These are phyloP conservation scores for Notospermus geniculatus DNA, from an alignment of 1,140 invertebrate species.

Conservation along the genomic window DNA sequence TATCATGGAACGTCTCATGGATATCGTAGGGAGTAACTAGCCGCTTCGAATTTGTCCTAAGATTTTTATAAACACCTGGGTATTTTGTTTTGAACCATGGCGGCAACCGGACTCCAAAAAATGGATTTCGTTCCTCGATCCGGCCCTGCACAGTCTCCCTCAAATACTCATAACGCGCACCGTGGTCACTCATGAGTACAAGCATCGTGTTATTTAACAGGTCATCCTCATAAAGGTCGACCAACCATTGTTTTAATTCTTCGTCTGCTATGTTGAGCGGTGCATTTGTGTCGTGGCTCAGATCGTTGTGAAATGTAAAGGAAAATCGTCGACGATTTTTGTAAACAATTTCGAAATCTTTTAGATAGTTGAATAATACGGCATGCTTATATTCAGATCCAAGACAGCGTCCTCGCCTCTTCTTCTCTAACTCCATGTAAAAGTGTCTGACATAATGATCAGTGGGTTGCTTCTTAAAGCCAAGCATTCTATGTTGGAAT, in stretches of 20 bases:
- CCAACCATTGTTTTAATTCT: slow-evolving; percentile 68
- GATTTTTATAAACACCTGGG: not conserved
- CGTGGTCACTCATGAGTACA: slow-evolving; percentile 85
- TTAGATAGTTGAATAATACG: slow-evolving; percentile 67
- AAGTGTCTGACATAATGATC: slow-evolving; percentile 88
- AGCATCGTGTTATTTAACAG: slow-evolving; percentile 76
- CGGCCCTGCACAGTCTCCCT: not conserved
- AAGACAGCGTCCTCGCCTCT: slow-evolving; percentile 63
- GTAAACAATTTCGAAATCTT: slow-evolving; percentile 64
- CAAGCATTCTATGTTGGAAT: slow-evolving; percentile 87
- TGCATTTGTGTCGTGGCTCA: slow-evolving; percentile 78
- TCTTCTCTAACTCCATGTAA: slow-evolving; percentile 64
- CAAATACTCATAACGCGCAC: slow-evolving; percentile 41
- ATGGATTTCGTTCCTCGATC: slow-evolving; percentile 60
- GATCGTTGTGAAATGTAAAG: slow-evolving; percentile 82
- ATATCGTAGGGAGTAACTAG: slow-evolving; percentile 82
- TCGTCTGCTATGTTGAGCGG: slow-evolving; percentile 74
- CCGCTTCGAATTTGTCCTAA: slow-evolving; percentile 48
- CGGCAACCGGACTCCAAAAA: not conserved
- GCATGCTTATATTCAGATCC: slow-evolving; percentile 75
- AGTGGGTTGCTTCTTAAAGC: slow-evolving; percentile 79
- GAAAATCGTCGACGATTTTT: slow-evolving; percentile 72
- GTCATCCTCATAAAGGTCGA: slow-evolving; percentile 49
- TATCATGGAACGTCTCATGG: slow-evolving; percentile 69
- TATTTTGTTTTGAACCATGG: slow-evolving; percentile 4